Evolutionary conservation across 1,140 invertebrate genomes (phyloP).

Genomic region (Diploscapter pachys): DNA sequence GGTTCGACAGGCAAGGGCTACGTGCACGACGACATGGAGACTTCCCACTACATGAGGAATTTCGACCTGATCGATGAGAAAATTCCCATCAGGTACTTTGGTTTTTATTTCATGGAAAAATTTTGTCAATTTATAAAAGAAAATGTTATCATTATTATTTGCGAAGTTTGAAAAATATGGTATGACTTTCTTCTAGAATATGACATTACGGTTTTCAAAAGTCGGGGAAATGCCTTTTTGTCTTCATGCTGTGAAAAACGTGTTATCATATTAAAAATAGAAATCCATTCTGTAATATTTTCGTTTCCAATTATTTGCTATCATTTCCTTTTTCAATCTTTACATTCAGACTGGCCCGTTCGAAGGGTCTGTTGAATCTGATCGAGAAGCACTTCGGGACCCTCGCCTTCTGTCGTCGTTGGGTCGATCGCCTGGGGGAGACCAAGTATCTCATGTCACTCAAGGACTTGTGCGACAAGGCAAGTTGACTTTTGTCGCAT

Average conservation of each 20-base stretch:
- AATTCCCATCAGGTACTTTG: slow-evolving; percentile 46
- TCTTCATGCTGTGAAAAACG: no score
- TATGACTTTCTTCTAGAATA: no score
- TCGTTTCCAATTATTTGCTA: no score
- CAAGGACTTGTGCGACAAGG: slow-evolving; percentile 94
- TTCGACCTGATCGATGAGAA: slow-evolving; percentile 78
- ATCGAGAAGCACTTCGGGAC: slow-evolving; percentile 98
- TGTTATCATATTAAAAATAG: no score
- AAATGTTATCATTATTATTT: slow-evolving; percentile 14
- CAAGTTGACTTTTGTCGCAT: not conserved
- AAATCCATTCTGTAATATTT: no score
- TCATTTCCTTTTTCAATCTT: not conserved
- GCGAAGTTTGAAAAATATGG: no score
- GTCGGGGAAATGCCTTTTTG: not conserved
- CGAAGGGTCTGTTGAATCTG: slow-evolving; percentile 84
- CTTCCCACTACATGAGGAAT: slow-evolving; percentile 99
- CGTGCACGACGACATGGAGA: slow-evolving; percentile 98
- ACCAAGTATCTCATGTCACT: slow-evolving; percentile 96
- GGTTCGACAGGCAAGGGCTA: slow-evolving; percentile 93
- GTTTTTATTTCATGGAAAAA: slow-evolving; percentile 12
- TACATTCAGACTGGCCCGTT: slow-evolving; percentile 74
- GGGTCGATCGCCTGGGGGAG: slow-evolving; percentile 92
- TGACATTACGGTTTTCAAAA: not conserved
- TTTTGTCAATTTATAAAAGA: not conserved
- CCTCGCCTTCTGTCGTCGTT: slow-evolving; percentile 95